phyloP scores from a whole-genome alignment of 2,113 vertebrate species.

The Laticauda laticaudata region DNA sequence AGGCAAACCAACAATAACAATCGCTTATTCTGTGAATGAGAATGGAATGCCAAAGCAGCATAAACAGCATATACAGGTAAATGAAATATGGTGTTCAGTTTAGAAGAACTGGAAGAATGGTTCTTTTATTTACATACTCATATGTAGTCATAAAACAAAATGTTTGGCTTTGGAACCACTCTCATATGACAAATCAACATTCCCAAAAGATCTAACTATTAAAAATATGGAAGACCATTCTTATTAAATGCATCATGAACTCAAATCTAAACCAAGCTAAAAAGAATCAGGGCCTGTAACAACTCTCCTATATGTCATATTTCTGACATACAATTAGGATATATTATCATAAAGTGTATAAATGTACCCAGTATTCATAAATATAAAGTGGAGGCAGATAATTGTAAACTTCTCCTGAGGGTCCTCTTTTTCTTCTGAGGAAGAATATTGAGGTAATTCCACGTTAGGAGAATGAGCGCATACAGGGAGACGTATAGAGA shows the following conservation, averaged over 20 bases:
- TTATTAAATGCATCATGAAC: accelerated
- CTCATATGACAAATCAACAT: not conserved
- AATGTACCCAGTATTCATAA: not conserved
- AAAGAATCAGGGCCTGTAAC: not conserved
- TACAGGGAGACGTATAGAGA: too few relatives aligned
- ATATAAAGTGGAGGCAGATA: not conserved
- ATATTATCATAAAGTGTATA: not conserved
- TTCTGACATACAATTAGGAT: not conserved
- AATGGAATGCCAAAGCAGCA: not conserved
- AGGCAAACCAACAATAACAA: not conserved
- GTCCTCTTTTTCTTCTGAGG: not conserved
- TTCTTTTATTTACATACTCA: not conserved
- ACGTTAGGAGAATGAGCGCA: too few relatives aligned
- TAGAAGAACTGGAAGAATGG: too few relatives aligned
- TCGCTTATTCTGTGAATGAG: not conserved
- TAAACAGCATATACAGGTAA: not conserved
- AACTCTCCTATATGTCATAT: not conserved
- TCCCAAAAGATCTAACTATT: slow-evolving; percentile 21
- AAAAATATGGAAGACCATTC: not conserved
- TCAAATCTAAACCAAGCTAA: not conserved
- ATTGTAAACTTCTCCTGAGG: not conserved
- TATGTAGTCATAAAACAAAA: not conserved
- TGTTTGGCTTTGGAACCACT: not conserved
- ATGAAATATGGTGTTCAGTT: not conserved
- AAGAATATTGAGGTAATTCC: too few relatives aligned